Evolutionary conservation across 2,113 vertebrate species (phyloP), one percentile per base, ranked within the genome.

Genomic region (Pardalotus punctatus): DNA sequence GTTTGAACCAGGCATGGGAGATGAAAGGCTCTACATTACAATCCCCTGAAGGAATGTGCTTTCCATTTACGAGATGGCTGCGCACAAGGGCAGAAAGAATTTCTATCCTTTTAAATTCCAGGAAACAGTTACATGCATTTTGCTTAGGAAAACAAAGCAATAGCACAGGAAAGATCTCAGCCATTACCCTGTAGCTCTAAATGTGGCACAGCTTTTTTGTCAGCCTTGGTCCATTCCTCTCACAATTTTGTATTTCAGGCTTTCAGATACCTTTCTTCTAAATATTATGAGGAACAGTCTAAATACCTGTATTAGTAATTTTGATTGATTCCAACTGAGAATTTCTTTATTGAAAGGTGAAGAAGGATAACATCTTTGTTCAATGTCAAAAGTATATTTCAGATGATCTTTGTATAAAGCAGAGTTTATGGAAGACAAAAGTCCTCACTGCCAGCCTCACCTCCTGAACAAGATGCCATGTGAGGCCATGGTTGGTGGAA

Each of bases 401-500:
- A 33, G 48, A 17, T 54, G 6, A 45, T n/a, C 57, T 67, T 43
- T 66, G 27, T 56, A 29, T 14, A 84, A 90, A 86, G 33, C 9
- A 73, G 28, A 67, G 20, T 33, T 74, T 51, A 50, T 5, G n/a
- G 66, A 84, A 92, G n/a, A 76, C 18, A 51, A 22, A 76, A 2
- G 4, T 77, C 24, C 33, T 61, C 1, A 1, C 36, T 86, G 48
- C 47, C 43, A 86, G 40, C 47, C 97, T 97, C 96, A 99, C 99
- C 98, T 99, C 99, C 97, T 99, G 99, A 85, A 99, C 99, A 51
- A 99, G 98, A 95, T 99, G 99, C 99, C 99, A 99, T 1, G 99
- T 99, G 71, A 99, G 98, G 57, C 99, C 99, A 1, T 99, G 99
- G 96, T 99, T 99, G 95, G 99, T 99, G 90, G 99, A 99, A 72